phyloP scores from a whole-genome alignment of 2,113 vertebrate genomes.

The Mesembrinibis cayennensis region DNA sequence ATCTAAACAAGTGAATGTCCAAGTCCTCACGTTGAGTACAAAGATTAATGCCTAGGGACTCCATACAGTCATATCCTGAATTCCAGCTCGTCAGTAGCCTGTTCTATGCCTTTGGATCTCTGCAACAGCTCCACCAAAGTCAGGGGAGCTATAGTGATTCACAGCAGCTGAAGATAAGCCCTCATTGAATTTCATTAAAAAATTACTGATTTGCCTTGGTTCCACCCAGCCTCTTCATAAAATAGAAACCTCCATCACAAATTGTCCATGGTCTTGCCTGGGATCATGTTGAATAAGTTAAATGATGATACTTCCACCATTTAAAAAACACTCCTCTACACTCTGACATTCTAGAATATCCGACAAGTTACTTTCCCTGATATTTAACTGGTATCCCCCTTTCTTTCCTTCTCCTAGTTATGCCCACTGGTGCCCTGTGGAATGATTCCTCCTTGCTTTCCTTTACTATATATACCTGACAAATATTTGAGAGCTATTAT shows the following conservation, averaged over 20 bases:
- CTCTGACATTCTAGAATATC: background rate
- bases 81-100: background rate
- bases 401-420: background rate
- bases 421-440: background rate
- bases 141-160: background rate
- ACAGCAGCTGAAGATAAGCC: background rate
- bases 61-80: background rate
- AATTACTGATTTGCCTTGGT: background rate
- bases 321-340: background rate
- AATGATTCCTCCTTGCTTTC: background rate
- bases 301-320: background rate
- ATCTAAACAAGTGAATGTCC: background rate
- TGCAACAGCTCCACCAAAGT: background rate
- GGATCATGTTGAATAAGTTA: background rate
- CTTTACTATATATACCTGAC: background rate
- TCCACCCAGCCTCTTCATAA: background rate
- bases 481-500: background rate
- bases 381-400: background rate
- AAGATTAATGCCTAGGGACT: background rate
- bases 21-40: background rate
- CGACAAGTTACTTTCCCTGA: background rate
- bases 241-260: background rate
- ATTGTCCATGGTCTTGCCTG: background rate
- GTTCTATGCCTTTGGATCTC: background rate
- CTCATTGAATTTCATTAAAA: background rate